Evolutionary conservation across 2,113 vertebrate species (phyloP), one percentile per base, ranked within the genome.

Genomic region (Saccopteryx bilineata): DNA sequence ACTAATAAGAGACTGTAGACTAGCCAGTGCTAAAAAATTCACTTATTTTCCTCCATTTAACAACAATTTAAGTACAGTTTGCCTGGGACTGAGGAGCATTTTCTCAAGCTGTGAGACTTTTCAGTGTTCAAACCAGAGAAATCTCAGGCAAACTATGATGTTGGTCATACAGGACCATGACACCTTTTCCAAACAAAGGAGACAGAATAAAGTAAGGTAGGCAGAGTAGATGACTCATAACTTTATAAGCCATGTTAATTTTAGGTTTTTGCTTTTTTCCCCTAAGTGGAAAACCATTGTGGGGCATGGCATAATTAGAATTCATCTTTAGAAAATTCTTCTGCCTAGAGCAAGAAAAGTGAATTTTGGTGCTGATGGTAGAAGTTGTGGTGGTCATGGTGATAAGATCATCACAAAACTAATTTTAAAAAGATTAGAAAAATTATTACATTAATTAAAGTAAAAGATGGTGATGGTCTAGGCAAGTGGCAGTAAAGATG

Each of bases 111-210:
- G 3, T 61, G 19, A 72, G 9, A 78, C 10, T 76, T 69, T 82
- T 82, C n/a, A 31, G 2, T 92, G 52, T 76, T 92, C 54, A 54
- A 96, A 52, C 50, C 68, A 78, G 54, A 48, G 10, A 96, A 71
- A 21, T 88, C 33, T 9, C 26, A 69, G 23, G 39, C 56, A 65
- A 93, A 87, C 14, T 83, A 63, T 33, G 33, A 33, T 14, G 13
- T 46, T 74, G 61, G 3, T 82, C 23, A 71, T 14, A 33, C 7
- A 79, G 39, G 69, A 61, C 33, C 26, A 3, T 72, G 63, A 39
- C 31, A 48, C 26, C n/a, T 60, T 89, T 93, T 95, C 18, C n/a
- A 89, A 86, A 85, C 54, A 80, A 87, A 54, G 56, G 74, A 85
- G n/a, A 69, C 5, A 7, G 56, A 24, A 21, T 52, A 65, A 76